Evolutionary conservation across 2,113 vertebrate species (phyloP).

Genomic region (Marmota monax): DNA sequence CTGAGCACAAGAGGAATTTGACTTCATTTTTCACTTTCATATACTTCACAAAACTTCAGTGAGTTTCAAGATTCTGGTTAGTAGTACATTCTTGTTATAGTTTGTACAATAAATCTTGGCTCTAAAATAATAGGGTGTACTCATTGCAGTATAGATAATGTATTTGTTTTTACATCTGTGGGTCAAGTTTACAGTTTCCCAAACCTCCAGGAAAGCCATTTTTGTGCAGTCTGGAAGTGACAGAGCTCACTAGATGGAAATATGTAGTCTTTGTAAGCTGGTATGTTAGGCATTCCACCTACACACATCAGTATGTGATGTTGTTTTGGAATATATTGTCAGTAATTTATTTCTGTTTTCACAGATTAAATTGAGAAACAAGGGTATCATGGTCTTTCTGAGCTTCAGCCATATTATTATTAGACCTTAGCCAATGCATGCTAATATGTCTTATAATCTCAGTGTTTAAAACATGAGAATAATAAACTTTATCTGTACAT

Average conservation of each 20-base stretch:
- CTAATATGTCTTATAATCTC: background rate
- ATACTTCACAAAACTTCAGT: background rate
- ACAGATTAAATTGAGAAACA: conserved; percentile 43
- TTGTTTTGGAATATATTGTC: background rate
- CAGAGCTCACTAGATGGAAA: background rate
- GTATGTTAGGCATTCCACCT: background rate
- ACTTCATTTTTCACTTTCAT: background rate
- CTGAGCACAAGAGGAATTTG: background rate
- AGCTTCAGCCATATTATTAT: background rate
- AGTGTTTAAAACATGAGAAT: background rate
- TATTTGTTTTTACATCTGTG: background rate
- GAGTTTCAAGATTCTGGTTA: background rate
- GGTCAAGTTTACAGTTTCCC: background rate
- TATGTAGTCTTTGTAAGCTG: background rate
- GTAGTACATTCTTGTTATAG: background rate
- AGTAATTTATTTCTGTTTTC: background rate
- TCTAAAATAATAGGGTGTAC: background rate
- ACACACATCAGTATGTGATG: background rate
- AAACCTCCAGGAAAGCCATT: conserved; percentile 3
- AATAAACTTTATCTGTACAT: background rate
- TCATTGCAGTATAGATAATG: background rate
- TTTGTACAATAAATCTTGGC: background rate
- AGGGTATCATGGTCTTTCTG: background rate
- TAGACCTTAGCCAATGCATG: background rate
- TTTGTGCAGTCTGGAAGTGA: background rate